Base-by-base conservation (phyloP, 2,113 vertebrate species). In the Apus apus region DNA sequence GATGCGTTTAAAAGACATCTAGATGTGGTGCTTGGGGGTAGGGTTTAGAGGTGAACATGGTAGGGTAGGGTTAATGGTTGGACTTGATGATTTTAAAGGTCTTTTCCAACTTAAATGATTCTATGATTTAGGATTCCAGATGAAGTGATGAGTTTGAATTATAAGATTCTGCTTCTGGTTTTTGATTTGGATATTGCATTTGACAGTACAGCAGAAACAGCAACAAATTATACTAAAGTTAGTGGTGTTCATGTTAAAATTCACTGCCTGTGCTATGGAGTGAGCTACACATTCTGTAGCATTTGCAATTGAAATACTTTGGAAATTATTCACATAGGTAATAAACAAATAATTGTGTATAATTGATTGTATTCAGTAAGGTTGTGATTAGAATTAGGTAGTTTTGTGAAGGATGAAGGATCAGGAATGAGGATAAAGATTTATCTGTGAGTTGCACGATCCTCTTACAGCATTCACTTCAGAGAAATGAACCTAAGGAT, bases 181-280 rank as follows among this genome's bases (percentile, higher is more conserved):
- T 54, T 21, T 32, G 19, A 5, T 21, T 19, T 11, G 46, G 19
- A 12, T n/a, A 15, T 43, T 71, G 8, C 4, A 4, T 13, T 58
- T 78, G 21, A 21, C 32, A 26, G 25, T 4, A 27, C 13, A 46
- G 61, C 40, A 53, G 19, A 32, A 82, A 16, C 1, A 30, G 13
- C 22, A 32, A 32, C 2, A 62, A 50, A 46, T 18, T 7, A 6
- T 14, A 3, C 1, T 0, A 1, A 26, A 27, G 23, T 36, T 40
- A 65, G 40, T 48, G 34, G 22, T 27, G 46, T 8, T 30, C 20
- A 64, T 60, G 51, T 62, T 70, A 2, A 75, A 74, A 38, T 32
- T 94, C 60, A 5, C 25, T 84, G 65, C 34, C 54, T 74, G 18
- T 56, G 38, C 65, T 18, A 1, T 43, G 65, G 38, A 51, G 29